Evolutionary conservation across 2,888 invertebrate genomes (phyloP).

Genomic region (Biston betularia): DNA sequence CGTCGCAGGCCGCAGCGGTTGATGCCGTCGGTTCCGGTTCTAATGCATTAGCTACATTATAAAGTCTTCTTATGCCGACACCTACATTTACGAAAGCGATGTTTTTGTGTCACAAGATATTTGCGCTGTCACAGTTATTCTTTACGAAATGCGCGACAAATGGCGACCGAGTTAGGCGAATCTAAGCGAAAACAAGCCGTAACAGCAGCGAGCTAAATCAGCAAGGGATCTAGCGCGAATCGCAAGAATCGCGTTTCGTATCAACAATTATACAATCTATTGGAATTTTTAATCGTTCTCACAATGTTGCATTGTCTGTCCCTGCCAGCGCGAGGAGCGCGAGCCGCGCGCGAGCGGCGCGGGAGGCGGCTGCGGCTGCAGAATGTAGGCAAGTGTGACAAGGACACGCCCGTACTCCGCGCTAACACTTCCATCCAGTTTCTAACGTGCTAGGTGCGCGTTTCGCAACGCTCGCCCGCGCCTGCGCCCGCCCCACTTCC

Average conservation of each 20-base stretch:
- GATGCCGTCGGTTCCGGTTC: constrained; percentile 79
- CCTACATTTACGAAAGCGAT: constrained; percentile 49
- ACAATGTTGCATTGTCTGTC: constrained; percentile 79
- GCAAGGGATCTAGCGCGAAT: constrained; percentile 29
- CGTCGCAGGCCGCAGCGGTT: constrained; percentile 71
- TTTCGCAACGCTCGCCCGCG: constrained; percentile 79
- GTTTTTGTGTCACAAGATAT: constrained; percentile 34
- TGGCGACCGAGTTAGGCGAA: constrained; percentile 3
- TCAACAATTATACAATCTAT: constrained; percentile 56
- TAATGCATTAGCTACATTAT: constrained; percentile 61
- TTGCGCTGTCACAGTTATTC: constrained; percentile 39
- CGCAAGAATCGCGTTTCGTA: constrained; percentile 39
- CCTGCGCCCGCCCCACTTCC: constrained; percentile 65
- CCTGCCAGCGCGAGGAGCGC: constrained; percentile 63
- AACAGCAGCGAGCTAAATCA: not conserved
- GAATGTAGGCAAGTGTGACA: constrained; percentile 86
- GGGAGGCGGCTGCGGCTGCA: constrained; percentile 74
- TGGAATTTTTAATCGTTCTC: constrained; percentile 70
- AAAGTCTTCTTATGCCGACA: constrained; percentile 44
- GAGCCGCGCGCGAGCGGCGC: constrained; percentile 58
- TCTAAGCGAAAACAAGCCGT: constrained; percentile 1
- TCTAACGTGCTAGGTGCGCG: constrained; percentile 81
- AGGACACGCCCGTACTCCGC: constrained; percentile 85
- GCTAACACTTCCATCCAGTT: constrained; percentile 85
- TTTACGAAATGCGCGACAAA: constrained; percentile 11